Evolutionary conservation across 2,113 vertebrate genomes (phyloP).

Genomic region (Crotophaga sulcirostris): DNA sequence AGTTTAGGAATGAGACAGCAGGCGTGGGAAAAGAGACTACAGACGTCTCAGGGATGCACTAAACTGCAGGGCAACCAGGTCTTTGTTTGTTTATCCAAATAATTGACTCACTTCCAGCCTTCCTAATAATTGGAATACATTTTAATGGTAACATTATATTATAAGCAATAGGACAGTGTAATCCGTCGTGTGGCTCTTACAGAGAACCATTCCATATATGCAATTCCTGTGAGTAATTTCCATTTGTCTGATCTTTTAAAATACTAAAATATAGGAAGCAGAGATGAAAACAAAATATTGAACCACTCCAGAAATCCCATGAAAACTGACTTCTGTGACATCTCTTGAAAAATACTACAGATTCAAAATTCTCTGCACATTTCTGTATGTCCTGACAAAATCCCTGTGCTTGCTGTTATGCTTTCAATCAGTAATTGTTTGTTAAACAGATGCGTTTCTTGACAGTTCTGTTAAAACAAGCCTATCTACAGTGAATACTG

Average conservation of each 20-base stretch:
- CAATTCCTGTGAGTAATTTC: not conserved
- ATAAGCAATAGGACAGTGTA: not conserved
- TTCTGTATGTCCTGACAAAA: not conserved
- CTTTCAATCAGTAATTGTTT: not conserved
- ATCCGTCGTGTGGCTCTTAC: not conserved
- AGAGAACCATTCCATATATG: not conserved
- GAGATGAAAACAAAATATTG: not conserved
- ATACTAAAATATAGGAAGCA: not conserved
- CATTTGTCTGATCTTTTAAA: not conserved
- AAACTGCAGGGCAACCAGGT: not conserved
- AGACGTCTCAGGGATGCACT: not conserved
- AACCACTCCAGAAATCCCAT: not conserved
- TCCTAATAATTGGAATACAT: constrained; percentile 16
- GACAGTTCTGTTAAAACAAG: constrained; percentile 26
- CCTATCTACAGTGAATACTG: constrained; percentile 21
- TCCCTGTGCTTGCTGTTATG: not conserved
- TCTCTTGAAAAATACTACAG: not conserved
- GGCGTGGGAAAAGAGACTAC: constrained; percentile 56
- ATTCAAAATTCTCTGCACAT: not conserved
- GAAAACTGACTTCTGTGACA: not conserved
- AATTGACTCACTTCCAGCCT: constrained; percentile 53
- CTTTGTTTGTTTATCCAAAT: constrained; percentile 63
- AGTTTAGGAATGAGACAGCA: constrained; percentile 50
- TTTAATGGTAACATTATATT: not conserved
- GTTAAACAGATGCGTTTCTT: not conserved